These are phyloP conservation scores for Copidosoma floridanum DNA, from an alignment of 1,140 invertebrate species.

Conservation along the genomic window DNA sequence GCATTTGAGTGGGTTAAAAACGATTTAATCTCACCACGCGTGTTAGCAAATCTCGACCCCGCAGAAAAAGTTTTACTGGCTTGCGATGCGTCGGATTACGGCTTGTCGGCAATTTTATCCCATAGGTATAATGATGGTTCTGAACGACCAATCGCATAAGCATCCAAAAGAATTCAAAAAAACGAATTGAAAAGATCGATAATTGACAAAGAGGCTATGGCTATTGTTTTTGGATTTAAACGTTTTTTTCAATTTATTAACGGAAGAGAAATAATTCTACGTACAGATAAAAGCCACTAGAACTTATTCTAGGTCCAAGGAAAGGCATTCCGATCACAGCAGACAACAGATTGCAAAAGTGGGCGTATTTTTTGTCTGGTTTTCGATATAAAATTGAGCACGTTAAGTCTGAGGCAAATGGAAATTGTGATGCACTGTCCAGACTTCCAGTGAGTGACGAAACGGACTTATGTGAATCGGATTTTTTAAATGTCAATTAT, in stretches of 20 bases:
- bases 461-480: too few species aligned
- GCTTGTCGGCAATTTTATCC: constrained; percentile 1
- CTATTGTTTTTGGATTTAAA: not conserved
- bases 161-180: constrained; percentile 6
- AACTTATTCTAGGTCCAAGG: too few species aligned
- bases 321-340: too few species aligned
- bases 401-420: too few species aligned
- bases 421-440: too few species aligned
- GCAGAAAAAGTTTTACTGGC: constrained; percentile 24
- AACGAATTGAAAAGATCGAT: not conserved
- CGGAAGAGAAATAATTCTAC: too few species aligned
- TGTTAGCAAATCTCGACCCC: constrained; percentile 33
- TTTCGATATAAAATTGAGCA: too few species aligned
- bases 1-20: constrained; percentile 23
- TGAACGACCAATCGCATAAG: constrained; percentile 2
- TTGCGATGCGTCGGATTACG: constrained; percentile 25
- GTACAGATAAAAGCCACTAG: too few species aligned
- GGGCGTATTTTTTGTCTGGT: too few species aligned
- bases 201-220: not conserved
- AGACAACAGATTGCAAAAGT: too few species aligned
- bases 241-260: not conserved
- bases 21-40: constrained; percentile 27
- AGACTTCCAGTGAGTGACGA: too few species aligned
- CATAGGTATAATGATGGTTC: not conserved
- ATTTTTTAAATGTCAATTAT: too few species aligned